phyloP scores from a whole-genome alignment of 2,888 invertebrate species.

The Aricia artaxerxes region DNA sequence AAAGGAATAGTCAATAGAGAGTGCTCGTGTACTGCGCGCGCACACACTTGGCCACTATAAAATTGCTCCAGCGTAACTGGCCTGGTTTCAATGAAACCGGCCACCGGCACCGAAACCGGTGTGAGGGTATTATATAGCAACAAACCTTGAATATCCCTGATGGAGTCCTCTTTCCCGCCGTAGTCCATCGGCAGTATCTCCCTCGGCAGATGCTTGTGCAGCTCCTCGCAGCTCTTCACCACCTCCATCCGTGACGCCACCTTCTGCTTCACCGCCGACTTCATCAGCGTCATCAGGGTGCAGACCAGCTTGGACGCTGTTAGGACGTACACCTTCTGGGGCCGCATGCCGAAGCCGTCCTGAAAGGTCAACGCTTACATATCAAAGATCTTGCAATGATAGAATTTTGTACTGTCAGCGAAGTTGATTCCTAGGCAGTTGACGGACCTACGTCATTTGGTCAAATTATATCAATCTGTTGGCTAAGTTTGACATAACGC shows the following conservation, averaged over 20 bases:
- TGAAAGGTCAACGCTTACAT: background rate
- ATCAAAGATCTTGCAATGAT: too few species aligned
- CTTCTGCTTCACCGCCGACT: constrained; percentile 18
- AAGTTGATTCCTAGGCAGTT: too few species aligned
- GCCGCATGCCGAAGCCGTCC: constrained; percentile 27
- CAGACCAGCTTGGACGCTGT: constrained; percentile 21
- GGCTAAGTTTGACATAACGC: too few species aligned
- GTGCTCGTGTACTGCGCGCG: too few species aligned
- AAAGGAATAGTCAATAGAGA: too few species aligned
- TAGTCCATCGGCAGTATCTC: constrained; percentile 24
- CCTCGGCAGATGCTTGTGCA: constrained; percentile 1
- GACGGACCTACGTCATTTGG: too few species aligned
- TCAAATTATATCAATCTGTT: too few species aligned
- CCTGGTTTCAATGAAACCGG: too few species aligned
- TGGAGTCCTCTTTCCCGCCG: background rate
- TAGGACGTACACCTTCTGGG: constrained; percentile 12
- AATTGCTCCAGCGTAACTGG: too few species aligned
- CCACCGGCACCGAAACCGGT: too few species aligned
- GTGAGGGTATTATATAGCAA: background rate
- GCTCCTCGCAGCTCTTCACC: constrained; percentile 16
- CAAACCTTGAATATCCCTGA: constrained; percentile 12
- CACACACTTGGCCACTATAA: too few species aligned
- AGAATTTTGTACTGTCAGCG: too few species aligned
- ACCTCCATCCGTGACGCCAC: constrained; percentile 14
- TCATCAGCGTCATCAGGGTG: constrained; percentile 8